These are phyloP conservation scores for Drosophila prolongata DNA, from an alignment of 2,888 invertebrate genomes.

Conservation along the genomic window DNA sequence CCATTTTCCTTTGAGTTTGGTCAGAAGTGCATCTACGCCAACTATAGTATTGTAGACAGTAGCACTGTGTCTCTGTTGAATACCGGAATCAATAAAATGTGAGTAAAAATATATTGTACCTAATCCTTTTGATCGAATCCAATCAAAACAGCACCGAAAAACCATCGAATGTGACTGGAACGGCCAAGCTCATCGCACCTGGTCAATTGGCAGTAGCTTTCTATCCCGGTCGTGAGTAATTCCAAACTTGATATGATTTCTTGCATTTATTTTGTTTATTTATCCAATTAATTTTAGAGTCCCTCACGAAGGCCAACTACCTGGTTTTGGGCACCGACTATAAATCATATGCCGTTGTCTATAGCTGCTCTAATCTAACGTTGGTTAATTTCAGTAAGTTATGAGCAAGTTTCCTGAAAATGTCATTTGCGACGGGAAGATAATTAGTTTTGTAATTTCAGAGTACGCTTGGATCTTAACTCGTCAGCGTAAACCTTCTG, in stretches of 20 bases:
- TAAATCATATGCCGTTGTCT: conserved; percentile 87
- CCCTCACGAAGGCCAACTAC: conserved; percentile 81
- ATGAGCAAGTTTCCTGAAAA: conserved; percentile 24
- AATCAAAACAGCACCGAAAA: conserved; percentile 62
- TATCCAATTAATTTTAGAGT: conserved; percentile 40
- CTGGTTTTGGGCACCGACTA: conserved; percentile 88
- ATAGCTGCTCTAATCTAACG: conserved; percentile 85
- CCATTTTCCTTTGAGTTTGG: conserved; percentile 91
- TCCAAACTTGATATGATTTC: not conserved
- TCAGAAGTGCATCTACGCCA: conserved; percentile 90
- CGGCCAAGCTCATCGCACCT: conserved; percentile 74
- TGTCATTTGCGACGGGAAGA: conserved; percentile 53
- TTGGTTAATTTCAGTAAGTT: conserved; percentile 80
- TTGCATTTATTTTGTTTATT: not conserved
- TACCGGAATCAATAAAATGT: conserved; percentile 79
- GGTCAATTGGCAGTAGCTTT: conserved; percentile 78
- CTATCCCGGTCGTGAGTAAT: conserved; percentile 64
- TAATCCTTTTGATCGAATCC: not conserved
- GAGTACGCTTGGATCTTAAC: conserved; percentile 79
- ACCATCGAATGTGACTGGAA: conserved; percentile 70
- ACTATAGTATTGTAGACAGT: conserved; percentile 85
- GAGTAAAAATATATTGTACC: conserved; percentile 43
- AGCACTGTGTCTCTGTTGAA: conserved; percentile 85
- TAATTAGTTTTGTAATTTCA: conserved; percentile 36
- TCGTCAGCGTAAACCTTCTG: conserved; percentile 72